Percentiles rank a stretch among this genome's conserved stretches.
These are phyloP conservation scores for Amblyjoppa proteus DNA, from an alignment of 2,888 invertebrate species.

Conservation along the genomic window DNA sequence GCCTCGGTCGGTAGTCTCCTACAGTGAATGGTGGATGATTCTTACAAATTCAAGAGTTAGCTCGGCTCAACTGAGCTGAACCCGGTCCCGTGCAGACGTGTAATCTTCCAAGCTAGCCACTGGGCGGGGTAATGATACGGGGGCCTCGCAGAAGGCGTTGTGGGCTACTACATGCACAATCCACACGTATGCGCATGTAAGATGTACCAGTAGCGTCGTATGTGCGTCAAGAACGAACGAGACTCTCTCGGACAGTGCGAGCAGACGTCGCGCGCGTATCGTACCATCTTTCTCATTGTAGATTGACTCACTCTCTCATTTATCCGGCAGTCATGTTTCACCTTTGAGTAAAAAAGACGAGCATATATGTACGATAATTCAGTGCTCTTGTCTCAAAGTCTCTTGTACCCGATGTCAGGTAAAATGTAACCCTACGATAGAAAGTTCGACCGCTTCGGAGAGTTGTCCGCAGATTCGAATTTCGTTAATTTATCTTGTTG, in stretches of 20 bases:
- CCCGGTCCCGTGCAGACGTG: conserved; percentile 80
- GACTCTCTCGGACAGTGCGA: conserved; percentile 17
- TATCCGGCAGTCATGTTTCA: conserved; percentile 30
- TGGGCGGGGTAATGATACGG: conserved; percentile 85
- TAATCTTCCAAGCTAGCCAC: conserved; percentile 84
- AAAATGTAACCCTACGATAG: too few relatives aligned
- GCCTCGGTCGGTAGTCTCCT: conserved; percentile 34
- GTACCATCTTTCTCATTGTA: conserved; percentile 7
- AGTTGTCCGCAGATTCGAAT: neutral
- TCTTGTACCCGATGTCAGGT: too few relatives aligned
- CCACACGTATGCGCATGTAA: conserved; percentile 33
- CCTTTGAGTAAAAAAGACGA: conserved; percentile 21
- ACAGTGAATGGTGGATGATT: conserved; percentile 52
- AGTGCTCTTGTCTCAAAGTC: too few relatives aligned
- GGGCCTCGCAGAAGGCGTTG: conserved; percentile 77
- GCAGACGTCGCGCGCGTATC: conserved; percentile 19
- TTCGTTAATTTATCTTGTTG: neutral
- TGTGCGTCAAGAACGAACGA: conserved; percentile 50
- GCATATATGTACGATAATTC: too few relatives aligned
- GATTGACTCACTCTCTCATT: conserved; percentile 9
- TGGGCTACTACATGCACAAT: conserved; percentile 71
- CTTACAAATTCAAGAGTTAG: conserved; percentile 71
- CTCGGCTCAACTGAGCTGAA: conserved; percentile 68
- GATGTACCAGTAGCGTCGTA: conserved; percentile 30
- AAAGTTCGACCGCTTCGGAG: neutral